phyloP scores from a whole-genome alignment of 2,113 vertebrate genomes.

The Bubalus kerabau region DNA sequence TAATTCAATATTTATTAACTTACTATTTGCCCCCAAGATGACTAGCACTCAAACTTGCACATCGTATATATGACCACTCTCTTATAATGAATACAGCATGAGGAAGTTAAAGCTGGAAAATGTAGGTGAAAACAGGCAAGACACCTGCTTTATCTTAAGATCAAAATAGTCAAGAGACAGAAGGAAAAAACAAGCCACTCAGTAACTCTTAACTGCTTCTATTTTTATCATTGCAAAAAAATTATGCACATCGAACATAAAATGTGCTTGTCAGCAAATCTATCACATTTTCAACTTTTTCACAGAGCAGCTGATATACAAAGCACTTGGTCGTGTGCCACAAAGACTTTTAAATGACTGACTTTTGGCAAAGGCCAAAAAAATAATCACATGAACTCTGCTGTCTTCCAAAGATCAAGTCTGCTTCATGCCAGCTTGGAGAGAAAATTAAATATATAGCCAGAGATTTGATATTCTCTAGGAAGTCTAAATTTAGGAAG shows the following conservation, averaged over 20 bases:
- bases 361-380: slow-evolving; percentile 59
- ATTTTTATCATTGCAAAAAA: slow-evolving; percentile 62
- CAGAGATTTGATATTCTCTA: slow-evolving; percentile 60
- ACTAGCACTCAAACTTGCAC: not conserved
- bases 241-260: slow-evolving; percentile 66
- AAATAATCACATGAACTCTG: slow-evolving; percentile 58
- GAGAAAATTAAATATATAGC: slow-evolving; percentile 55
- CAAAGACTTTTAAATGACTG: slow-evolving; percentile 65
- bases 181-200: slow-evolving; percentile 50
- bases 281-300: slow-evolving; percentile 66
- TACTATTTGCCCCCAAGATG: not conserved
- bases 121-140: slow-evolving; percentile 14
- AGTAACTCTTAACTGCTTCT: slow-evolving; percentile 51
- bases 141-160: slow-evolving; percentile 36
- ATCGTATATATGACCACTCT: not conserved
- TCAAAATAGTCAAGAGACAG: slow-evolving; percentile 49
- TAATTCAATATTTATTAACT: not conserved
- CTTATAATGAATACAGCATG: not conserved
- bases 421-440: slow-evolving; percentile 44
- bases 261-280: slow-evolving; percentile 74
- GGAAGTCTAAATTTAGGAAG: slow-evolving; percentile 62
- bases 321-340: slow-evolving; percentile 61
- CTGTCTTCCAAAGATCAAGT: slow-evolving; percentile 63
- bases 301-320: slow-evolving; percentile 58
- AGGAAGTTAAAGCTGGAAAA: not conserved